Conservation (phyloP, 2,113 vertebrate genomes). For the Eupsittula cactorum region DNA sequence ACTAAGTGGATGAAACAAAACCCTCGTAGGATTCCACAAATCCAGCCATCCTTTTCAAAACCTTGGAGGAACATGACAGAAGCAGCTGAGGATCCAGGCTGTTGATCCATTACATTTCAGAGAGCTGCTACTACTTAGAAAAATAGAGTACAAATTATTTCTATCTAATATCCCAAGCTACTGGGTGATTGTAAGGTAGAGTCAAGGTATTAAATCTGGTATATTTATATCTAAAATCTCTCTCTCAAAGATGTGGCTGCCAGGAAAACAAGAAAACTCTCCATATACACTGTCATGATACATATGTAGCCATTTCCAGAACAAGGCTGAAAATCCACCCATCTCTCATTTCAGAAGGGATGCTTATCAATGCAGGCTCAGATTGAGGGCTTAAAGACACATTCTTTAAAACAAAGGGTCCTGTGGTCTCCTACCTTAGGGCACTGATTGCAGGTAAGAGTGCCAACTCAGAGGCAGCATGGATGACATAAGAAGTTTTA, state of each 20-base stretch:
- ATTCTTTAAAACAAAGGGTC: accelerated
- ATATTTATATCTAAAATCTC: background rate
- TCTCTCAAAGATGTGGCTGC: background rate
- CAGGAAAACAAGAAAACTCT: background rate
- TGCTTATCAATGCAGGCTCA: background rate
- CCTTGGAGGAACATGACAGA: background rate
- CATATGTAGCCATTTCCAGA: background rate
- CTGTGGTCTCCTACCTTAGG: background rate
- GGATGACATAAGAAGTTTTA: background rate
- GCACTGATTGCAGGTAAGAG: background rate
- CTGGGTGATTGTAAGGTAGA: background rate
- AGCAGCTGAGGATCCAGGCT: background rate
- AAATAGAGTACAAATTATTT: background rate
- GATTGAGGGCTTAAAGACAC: background rate
- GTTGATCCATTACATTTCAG: background rate
- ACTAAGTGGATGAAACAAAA: background rate
- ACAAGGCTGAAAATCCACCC: background rate
- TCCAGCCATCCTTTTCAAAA: background rate
- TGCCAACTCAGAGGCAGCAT: background rate
- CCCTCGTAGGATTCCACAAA: background rate
- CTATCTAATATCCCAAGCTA: background rate
- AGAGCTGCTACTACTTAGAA: background rate
- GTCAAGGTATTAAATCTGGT: background rate
- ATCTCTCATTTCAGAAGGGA: background rate
- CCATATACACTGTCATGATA: too few species aligned